phyloP scores from a whole-genome alignment of 2,113 vertebrate species.

The Onychostruthus taczanowskii region DNA sequence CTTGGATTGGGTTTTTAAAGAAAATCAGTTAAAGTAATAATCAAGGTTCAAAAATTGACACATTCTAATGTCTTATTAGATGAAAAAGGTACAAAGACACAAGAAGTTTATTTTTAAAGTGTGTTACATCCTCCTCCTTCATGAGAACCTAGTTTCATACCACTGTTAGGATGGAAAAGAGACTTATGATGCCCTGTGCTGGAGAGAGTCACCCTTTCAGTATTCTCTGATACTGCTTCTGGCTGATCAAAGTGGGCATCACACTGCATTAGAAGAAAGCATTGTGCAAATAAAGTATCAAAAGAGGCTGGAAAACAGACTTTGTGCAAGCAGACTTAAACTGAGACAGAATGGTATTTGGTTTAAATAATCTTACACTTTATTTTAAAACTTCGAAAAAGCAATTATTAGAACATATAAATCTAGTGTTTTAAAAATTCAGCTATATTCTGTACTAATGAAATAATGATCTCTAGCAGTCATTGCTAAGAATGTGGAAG shows the following conservation, averaged over 20 bases:
- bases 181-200: background rate
- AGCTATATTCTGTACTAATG: background rate
- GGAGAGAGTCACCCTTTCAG: background rate
- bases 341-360: background rate
- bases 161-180: background rate
- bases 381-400: slow-evolving; percentile 6
- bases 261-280: accelerated
- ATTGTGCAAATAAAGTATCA: too few species aligned
- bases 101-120: background rate
- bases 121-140: background rate
- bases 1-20: background rate
- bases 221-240: background rate
- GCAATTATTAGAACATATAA: background rate
- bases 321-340: background rate
- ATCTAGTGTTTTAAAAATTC: background rate
- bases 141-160: background rate
- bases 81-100: background rate
- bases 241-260: background rate
- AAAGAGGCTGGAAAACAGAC: background rate
- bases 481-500: background rate
- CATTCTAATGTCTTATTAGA: background rate
- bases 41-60: background rate
- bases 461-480: background rate
- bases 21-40: background rate
- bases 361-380: background rate